phyloP scores from a whole-genome alignment of 2,797 vertebrate genomes.

The Triplophysa bombifrons region DNA sequence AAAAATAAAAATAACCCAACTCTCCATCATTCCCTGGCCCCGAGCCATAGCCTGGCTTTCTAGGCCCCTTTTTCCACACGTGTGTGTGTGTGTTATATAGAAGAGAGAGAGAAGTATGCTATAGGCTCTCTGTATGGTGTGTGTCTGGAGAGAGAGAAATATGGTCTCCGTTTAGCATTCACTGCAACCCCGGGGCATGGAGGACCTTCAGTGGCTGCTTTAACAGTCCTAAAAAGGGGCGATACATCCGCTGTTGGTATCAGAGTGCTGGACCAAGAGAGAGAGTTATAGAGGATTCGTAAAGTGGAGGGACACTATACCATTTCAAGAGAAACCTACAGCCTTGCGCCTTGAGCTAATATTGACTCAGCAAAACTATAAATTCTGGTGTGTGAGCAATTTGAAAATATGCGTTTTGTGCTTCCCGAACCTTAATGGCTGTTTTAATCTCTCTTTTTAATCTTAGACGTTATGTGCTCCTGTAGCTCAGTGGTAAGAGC shows the following conservation, averaged over 20 bases:
- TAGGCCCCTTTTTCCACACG: slow-evolving; percentile 14
- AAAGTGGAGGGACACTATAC: not conserved
- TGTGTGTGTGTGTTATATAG: slow-evolving; percentile 13
- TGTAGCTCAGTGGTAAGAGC: no score
- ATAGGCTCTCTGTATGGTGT: not conserved
- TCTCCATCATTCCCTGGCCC: slow-evolving; percentile 45
- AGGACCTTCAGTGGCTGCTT: slow-evolving; percentile 43
- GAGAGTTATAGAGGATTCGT: no score
- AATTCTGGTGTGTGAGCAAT: slow-evolving; percentile 32
- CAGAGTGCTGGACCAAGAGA: not conserved
- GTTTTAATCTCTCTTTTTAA: not conserved
- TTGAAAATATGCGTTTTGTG: slow-evolving; percentile 24
- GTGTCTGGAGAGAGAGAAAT: slow-evolving; percentile 35
- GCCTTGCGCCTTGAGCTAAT: slow-evolving; percentile 38
- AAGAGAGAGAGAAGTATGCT: slow-evolving; percentile 8
- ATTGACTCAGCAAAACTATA: slow-evolving; percentile 36
- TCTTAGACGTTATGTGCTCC: no score
- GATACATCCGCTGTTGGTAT: slow-evolving; percentile 19
- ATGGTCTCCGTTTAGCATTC: slow-evolving; percentile 9
- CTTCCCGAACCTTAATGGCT: slow-evolving; percentile 22
- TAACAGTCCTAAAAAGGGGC: slow-evolving; percentile 30
- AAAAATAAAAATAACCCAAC: slow-evolving; percentile 54
- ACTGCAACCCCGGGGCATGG: slow-evolving; percentile 18
- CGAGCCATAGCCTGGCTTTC: slow-evolving; percentile 43
- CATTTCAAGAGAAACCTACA: slow-evolving; percentile 34